Evolutionary conservation across 2,113 vertebrate species (phyloP), one percentile per base, ranked within the genome.

Genomic region (Pseudorectes ferrugineus): DNA sequence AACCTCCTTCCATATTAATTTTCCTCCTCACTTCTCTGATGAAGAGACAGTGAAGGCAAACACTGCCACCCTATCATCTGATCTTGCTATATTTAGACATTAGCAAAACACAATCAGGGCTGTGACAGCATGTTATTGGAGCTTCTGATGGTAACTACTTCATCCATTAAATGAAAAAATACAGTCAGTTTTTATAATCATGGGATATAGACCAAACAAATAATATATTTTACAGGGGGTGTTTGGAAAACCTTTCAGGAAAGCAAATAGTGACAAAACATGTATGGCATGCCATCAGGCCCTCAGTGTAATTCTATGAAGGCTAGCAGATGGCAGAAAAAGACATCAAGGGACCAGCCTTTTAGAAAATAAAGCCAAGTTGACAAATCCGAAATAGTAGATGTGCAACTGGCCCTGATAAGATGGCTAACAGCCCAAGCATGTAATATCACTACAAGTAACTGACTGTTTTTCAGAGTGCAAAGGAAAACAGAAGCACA

Each of bases 271-370:
- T 89, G 48, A 78, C 40, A 89, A 89, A 94, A 86, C 3, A 36
- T 74, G 38, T 48, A 83, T 42, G 73, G 35, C 45, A 63, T 36
- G 40, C 28, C 65, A 82, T 71, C 81, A 94, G 68, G 51, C 48
- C 65, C 15, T 84, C 52, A 35, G 18, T 29, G 20, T 35, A 83
- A 81, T 14, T 45, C 31, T 57, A 0, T 65, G 93, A 92, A 85
- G 57, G 48, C 26, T 82, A 93, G 57, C 86, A 95, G 83, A 96
- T 92, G 86, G 85, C 57, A 89, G 76, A 63, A 72, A 92, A 85
- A 75, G 20, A 38, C 52, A 89, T 42, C 73, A 49, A 75, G 77
- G 80, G 84, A 78, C 28, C 10, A 81, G 36, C 33, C 33, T 79
- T 74, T 91, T 57, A 49, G 33, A 89, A 73, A 95, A 89, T 46